Evolutionary conservation across 2,888 invertebrate species (phyloP), one percentile per base, ranked within the genome.

Genomic region (Macrophya alboannulata): DNA sequence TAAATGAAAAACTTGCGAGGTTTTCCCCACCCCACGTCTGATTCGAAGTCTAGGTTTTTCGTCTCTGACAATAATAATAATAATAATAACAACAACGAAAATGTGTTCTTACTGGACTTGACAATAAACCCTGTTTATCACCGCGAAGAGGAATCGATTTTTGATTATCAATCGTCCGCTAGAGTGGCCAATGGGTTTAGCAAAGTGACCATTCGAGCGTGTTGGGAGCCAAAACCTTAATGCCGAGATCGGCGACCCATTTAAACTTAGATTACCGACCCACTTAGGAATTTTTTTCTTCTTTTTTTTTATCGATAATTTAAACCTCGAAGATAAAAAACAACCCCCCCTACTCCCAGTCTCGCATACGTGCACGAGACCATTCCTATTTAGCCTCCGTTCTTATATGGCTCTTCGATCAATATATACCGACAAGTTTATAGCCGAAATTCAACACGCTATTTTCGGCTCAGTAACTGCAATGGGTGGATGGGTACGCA

Each of bases 121-220:
- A 62, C 37, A 68, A 68, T 37, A 37, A 48, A 12, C 31, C 17
- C 12, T 68, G 37, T 37, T 68, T 15, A 31, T 37, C 68, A 8
- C 37, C 1, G 10, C 6, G 15, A 12, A 37, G 37, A 37, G 6
- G 17, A 68, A 68, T 68, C 68, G 68, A 68, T 68, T 68, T 68
- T 37, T 68, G 37, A 15, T 62, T 25, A 77, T 81, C 62, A 59
- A 81, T 62, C 62, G 62, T 62, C 15, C 62, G 81, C 21, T 15
- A 81, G 59, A 59, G 15, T 43, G 81, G 62, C 21, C 81, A 25
- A 79, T 62, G 81, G 21, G 31, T 48, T n/a, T n/a, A 15, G 81
- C 59, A 81, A 81, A 81, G 81, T 81, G 62, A 31, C 43, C 25
- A 81, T 81, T 81, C 59, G 43, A 81, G 40, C 81, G 77, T 77